phyloP scores from a whole-genome alignment of 2,888 invertebrate genomes.

The Tipula helvola region DNA sequence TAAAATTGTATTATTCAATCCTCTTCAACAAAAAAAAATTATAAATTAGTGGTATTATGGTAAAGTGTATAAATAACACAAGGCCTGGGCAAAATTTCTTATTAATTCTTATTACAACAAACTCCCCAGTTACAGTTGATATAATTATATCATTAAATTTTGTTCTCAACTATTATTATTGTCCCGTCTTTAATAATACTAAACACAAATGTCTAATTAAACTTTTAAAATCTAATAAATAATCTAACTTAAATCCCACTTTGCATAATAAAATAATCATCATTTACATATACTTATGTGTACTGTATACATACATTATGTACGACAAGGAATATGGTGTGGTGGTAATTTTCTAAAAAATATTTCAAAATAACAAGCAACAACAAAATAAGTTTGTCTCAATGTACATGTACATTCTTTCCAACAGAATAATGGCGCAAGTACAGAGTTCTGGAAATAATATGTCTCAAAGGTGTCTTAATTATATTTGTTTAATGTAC shows the following conservation, averaged over 20 bases:
- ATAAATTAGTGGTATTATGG: background rate
- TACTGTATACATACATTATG: background rate
- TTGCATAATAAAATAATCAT: background rate
- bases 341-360: background rate
- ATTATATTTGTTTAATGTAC: background rate
- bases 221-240: background rate
- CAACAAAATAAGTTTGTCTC: background rate
- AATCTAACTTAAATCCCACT: background rate
- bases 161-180: background rate
- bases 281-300: background rate
- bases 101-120: background rate
- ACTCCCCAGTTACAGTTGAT: background rate
- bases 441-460: background rate
- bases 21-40: background rate
- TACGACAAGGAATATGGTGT: background rate
- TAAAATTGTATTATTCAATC: background rate
- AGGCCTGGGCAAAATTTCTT: no score
- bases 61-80: background rate
- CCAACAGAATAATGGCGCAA: background rate
- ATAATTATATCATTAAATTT: background rate
- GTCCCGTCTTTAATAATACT: background rate
- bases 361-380: background rate
- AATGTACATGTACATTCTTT: background rate
- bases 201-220: background rate
- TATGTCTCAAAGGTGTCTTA: constrained; percentile 4